A percentile compares a stretch with the other conserved stretches of the same genome.
These are phyloP conservation scores for Hyppa rectilinea DNA, from an alignment of 2,888 invertebrate genomes.

Conservation along the genomic window DNA sequence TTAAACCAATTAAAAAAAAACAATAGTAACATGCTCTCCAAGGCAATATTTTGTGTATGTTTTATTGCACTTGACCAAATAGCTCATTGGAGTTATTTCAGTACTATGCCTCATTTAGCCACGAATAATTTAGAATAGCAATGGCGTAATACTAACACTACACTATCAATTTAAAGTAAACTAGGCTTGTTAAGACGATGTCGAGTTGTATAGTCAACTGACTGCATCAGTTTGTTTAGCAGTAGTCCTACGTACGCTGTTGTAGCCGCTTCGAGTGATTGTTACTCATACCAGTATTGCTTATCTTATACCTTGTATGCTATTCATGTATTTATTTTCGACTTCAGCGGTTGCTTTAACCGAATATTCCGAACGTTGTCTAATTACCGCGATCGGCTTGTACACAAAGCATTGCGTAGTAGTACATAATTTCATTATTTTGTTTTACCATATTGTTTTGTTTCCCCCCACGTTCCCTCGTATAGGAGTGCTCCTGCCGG, in stretches of 20 bases:
- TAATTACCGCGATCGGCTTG: background rate
- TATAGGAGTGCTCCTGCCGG: conserved; percentile 3
- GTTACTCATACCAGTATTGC: conserved; percentile 49
- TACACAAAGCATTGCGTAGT: background rate
- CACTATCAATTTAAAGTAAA: conserved; percentile 26
- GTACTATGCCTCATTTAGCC: conserved; percentile 23
- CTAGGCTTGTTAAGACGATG: conserved; percentile 26
- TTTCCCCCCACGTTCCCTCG: conserved; percentile 12
- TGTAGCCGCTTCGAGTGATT: conserved; percentile 57
- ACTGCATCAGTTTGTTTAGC: conserved; percentile 19
- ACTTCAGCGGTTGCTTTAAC: too few relatives aligned
- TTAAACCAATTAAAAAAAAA: background rate
- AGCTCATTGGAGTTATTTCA: conserved; percentile 29
- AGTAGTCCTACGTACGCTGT: conserved; percentile 14
- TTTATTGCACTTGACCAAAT: conserved; percentile 26
- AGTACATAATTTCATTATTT: background rate
- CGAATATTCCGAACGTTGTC: background rate
- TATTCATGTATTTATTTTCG: conserved; percentile 49
- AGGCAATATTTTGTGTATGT: background rate
- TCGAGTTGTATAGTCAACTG: conserved; percentile 9
- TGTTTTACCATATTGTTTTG: conserved; percentile 28
- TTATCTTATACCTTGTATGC: conserved; percentile 53
- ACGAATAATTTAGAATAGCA: conserved; percentile 35
- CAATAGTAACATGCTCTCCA: background rate
- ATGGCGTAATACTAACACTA: conserved; percentile 30